A percentile compares a stretch with the other conserved stretches of the same genome.
These are phyloP conservation scores for Drosophila leontia DNA, from an alignment of 1,140 invertebrate genomes.

Conservation along the genomic window DNA sequence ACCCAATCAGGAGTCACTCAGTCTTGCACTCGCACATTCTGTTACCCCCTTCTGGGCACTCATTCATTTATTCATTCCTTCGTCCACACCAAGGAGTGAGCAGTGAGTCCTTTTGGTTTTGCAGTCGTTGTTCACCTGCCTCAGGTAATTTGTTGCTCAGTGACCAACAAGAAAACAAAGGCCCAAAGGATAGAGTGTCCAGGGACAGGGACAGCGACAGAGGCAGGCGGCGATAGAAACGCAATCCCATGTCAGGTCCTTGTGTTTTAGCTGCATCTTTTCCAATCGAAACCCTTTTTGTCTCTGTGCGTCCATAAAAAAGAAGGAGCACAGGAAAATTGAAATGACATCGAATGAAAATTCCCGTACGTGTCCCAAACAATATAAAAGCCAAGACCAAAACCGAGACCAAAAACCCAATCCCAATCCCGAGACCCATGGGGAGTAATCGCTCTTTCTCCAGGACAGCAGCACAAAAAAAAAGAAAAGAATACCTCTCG, in stretches of 20 bases:
- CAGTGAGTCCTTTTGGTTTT: constrained; percentile 9
- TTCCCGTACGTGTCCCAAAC: constrained; percentile 76
- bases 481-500: constrained; percentile 4
- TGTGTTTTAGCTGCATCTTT: constrained; percentile 63
- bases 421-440: constrained; percentile 54
- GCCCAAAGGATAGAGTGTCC: constrained; percentile 14
- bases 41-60: constrained; percentile 2
- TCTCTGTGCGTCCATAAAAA: constrained; percentile 77
- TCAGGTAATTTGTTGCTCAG: constrained; percentile 78
- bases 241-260: constrained; percentile 57
- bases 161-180: constrained; percentile 61
- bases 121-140: constrained; percentile 68
- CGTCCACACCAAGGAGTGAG: constrained; percentile 1
- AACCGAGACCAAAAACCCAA: constrained; percentile 43
- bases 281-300: constrained; percentile 76
- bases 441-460: constrained; percentile 59
- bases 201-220: constrained; percentile 14
- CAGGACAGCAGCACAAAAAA: constrained; percentile 18
- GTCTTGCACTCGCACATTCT: constrained; percentile 19
- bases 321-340: constrained; percentile 65
- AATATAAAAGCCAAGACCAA: constrained; percentile 65
- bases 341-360: constrained; percentile 82
- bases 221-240: constrained; percentile 20
- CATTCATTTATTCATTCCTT: constrained; percentile 34
- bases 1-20: constrained; percentile 24